These are phyloP conservation scores for Bufotes viridis DNA, from an alignment of 2,797 vertebrate genomes.

Conservation along the genomic window DNA sequence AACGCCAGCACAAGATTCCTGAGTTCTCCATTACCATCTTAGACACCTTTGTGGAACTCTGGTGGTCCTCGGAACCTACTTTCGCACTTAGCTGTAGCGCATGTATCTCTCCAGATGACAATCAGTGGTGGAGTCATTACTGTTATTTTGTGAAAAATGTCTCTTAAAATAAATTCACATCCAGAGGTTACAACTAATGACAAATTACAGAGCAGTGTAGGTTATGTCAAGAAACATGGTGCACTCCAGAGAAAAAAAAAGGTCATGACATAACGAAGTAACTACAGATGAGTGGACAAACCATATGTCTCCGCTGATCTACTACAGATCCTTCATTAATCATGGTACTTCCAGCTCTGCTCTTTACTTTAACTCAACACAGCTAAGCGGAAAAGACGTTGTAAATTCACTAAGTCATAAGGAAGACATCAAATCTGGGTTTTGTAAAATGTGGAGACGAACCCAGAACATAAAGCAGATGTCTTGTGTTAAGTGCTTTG, in stretches of 20 bases:
- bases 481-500: neutral
- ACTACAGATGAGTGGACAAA: neutral
- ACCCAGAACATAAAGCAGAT: neutral
- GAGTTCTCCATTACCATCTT: too few relatives aligned
- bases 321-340: slow-evolving; percentile 18
- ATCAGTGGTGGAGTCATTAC: neutral
- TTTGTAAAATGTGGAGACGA: neutral
- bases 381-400: too few relatives aligned
- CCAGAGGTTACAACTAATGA: neutral
- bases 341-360: neutral
- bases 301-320: neutral
- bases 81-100: too few relatives aligned
- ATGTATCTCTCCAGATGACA: too few relatives aligned
- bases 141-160: neutral
- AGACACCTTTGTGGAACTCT: too few relatives aligned
- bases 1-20: too few relatives aligned
- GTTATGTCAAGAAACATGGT: neutral
- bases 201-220: neutral
- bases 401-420: neutral
- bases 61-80: too few relatives aligned
- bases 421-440: neutral
- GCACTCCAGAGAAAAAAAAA: neutral
- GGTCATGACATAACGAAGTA: neutral
- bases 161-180: neutral
- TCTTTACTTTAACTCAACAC: neutral